Base-by-base conservation (phyloP, 1,140 invertebrate genomes). In the Pseudoatta argentina region DNA sequence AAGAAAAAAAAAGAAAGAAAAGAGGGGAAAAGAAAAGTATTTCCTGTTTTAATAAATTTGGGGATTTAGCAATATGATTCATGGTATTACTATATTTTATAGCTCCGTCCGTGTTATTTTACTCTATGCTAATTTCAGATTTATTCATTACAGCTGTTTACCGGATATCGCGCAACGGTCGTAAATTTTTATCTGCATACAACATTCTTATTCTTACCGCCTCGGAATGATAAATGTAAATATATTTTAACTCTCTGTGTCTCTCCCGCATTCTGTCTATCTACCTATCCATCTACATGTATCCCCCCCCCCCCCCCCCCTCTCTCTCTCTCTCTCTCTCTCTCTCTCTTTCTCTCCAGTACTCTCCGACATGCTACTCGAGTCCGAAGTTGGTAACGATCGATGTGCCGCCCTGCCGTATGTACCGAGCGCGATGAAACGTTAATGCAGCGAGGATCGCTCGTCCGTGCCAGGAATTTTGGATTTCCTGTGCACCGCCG, bases 401-500 rank as follows among this genome's bases (percentile, higher is more conserved):
- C 92, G 91, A 92, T 92, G 88, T 89, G 81, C 86, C 89, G 87
- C 86, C 83, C 85, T 83, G 82, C 77, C 86, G 90, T 90, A 89
- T 88, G 85, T 89, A 91, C 85, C 73, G 79, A 86, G 87, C 72
- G 87, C 89, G 88, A 92, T 92, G 89, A 92, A 92, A 91, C 89
- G 87, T 92, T 92, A 92, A 92, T 92, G 89, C 88, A 87, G 69
- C 87, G 86, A 91, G 88, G 87, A 91, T 91, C 89, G 89, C 30
- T 85, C 67, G 89, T 91, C 88, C 89, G 89, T 92, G 88, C 89
- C 77, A 87, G 82, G 91, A 90, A 90, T 91, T 90, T 92, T 83
- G 85, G 86, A 90, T 91, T 90, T 91, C 64, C 69, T 83, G 87
- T 79, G 82, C 55, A 85, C 39, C 79, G 57, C 57, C 87, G 75